Evolutionary conservation across 2,797 vertebrate species (phyloP).

Genomic region (Lutjanus campechanus): DNA sequence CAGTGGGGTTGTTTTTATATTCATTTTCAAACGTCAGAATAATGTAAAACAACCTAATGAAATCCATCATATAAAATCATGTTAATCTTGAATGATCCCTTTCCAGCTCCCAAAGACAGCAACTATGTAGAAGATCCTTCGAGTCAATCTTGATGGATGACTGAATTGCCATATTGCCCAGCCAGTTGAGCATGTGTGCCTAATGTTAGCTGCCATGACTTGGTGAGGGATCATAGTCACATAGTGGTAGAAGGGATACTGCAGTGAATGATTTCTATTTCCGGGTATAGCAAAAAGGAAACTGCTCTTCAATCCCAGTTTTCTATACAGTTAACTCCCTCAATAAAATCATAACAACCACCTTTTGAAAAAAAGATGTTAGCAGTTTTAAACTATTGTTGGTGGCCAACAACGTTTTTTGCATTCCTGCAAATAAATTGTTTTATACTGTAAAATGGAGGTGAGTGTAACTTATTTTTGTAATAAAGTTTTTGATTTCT

Average conservation of each 20-base stretch:
- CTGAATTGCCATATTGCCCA: constrained; percentile 77
- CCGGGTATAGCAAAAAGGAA: constrained; percentile 88
- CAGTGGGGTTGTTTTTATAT: constrained; percentile 86
- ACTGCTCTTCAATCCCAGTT: constrained; percentile 91
- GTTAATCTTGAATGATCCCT: constrained; percentile 73
- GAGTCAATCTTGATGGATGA: constrained; percentile 64
- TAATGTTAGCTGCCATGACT: constrained; percentile 65
- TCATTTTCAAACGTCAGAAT: constrained; percentile 84
- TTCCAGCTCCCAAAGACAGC: constrained; percentile 54
- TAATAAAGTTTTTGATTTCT: constrained; percentile 99
- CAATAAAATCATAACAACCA: constrained; percentile 95
- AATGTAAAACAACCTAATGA: constrained; percentile 72
- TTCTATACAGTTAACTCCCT: constrained; percentile 99
- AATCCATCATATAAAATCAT: constrained; percentile 73
- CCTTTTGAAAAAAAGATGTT: constrained; percentile 95
- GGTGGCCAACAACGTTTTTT: constrained; percentile 99
- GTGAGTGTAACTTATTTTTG: constrained; percentile 99
- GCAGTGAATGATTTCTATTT: constrained; percentile 92
- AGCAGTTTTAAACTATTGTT: constrained; percentile 99
- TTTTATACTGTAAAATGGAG: constrained; percentile 99
- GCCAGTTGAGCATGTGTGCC: constrained; percentile 73
- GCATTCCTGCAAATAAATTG: constrained; percentile 99
- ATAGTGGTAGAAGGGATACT: constrained; percentile 96
- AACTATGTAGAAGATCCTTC: constrained; percentile 57
- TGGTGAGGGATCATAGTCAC: constrained; percentile 74